Conservation (phyloP, 1,140 invertebrate genomes). For the Brachionus koreanus region DNA sequence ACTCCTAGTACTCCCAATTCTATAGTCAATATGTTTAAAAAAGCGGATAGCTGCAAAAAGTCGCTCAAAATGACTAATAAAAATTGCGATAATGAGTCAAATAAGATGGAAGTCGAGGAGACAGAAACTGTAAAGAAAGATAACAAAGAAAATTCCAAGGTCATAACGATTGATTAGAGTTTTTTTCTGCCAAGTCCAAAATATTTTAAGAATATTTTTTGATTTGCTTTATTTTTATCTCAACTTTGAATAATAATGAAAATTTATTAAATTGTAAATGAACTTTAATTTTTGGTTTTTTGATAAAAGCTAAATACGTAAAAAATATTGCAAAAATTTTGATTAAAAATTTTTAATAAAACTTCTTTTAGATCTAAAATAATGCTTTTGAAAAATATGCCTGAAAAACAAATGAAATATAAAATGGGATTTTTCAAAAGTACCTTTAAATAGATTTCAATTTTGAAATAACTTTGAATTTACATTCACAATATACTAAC, state of each 20-base stretch:
- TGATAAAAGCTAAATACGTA: neutral
- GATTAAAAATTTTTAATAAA: neutral
- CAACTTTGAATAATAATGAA: neutral
- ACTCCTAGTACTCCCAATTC: neutral
- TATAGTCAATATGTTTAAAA: slow-evolving; percentile 15
- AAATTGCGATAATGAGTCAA: neutral
- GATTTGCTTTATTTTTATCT: neutral
- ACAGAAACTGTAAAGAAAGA: neutral
- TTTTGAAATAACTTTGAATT: no score
- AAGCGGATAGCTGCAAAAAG: neutral
- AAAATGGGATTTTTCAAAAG: no score
- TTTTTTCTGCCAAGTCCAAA: neutral
- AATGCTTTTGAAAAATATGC: no score
- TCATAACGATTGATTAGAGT: slow-evolving; percentile 5
- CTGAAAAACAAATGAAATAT: no score
- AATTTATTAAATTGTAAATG: slow-evolving; percentile 5
- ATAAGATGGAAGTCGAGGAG: neutral
- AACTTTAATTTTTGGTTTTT: neutral
- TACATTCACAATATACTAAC: no score
- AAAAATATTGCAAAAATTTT: neutral
- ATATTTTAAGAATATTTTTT: neutral
- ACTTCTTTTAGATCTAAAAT: neutral
- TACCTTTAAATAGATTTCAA: no score
- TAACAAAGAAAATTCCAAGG: neutral
- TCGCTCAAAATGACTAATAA: neutral